phyloP scores from a whole-genome alignment of 2,888 invertebrate genomes.

The Palloptera scutellata region DNA sequence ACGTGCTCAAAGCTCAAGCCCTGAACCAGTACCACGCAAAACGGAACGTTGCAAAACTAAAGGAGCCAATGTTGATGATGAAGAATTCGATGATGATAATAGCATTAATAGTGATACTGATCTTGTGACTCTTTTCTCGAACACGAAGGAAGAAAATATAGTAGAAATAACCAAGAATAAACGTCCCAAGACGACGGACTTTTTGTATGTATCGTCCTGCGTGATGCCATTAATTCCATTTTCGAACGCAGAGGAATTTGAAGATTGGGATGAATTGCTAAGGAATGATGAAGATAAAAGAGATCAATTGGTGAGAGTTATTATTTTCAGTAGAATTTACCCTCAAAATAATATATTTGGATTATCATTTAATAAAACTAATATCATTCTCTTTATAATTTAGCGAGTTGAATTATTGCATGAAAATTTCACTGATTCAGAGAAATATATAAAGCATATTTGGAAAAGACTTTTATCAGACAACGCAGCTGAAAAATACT shows the following conservation, averaged over 20 bases:
- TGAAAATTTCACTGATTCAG: conserved; percentile 26
- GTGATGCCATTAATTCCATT: conserved; percentile 22
- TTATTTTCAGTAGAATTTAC: background rate
- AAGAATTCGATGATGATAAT: conserved; percentile 7
- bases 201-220: conserved; percentile 14
- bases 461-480: conserved; percentile 30
- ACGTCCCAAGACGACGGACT: conserved; percentile 14
- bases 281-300: conserved; percentile 29
- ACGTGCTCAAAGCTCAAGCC: background rate
- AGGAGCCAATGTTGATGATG: background rate
- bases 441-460: conserved; percentile 33
- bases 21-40: background rate
- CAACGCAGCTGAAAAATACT: conserved; percentile 24
- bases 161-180: conserved; percentile 16
- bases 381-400: background rate
- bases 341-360: background rate
- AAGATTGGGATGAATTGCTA: conserved; percentile 31
- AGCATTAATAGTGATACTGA: conserved; percentile 22
- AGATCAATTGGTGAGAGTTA: conserved; percentile 26
- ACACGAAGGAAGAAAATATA: conserved; percentile 2
- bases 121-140: background rate
- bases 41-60: background rate
- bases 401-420: conserved; percentile 33
- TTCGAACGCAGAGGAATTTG: conserved; percentile 24
- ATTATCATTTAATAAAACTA: background rate